Conservation (phyloP, 2,797 vertebrate genomes). For the Anas bernieri region DNA sequence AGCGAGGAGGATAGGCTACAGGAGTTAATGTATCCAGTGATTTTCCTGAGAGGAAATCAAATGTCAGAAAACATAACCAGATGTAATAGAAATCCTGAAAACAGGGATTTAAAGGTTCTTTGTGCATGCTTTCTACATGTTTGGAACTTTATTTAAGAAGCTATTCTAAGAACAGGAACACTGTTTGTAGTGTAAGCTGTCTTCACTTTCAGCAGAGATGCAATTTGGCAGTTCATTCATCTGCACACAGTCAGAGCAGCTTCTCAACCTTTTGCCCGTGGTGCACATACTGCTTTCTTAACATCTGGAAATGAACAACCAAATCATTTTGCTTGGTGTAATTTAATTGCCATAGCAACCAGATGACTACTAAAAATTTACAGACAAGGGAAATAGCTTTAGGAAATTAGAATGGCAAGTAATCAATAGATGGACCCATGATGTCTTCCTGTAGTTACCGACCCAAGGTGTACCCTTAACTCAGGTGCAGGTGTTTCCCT, state of each 20-base stretch:
- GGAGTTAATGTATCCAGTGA: background rate
- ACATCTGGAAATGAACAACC: background rate
- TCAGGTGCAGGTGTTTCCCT: background rate
- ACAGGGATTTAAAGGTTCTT: background rate
- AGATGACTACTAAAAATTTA: background rate
- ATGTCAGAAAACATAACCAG: background rate
- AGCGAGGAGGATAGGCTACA: background rate
- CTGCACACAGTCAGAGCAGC: background rate
- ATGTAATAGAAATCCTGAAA: background rate
- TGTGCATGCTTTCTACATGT: background rate
- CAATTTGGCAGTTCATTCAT: background rate
- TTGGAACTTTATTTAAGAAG: background rate
- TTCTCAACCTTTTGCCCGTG: background rate
- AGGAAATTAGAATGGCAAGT: background rate
- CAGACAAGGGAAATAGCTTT: background rate
- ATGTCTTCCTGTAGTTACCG: background rate
- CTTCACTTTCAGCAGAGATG: background rate
- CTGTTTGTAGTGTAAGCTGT: background rate
- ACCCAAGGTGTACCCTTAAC: background rate
- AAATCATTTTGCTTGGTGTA: background rate
- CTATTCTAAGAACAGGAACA: background rate
- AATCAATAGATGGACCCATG: background rate
- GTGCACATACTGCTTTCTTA: background rate
- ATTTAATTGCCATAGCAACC: background rate
- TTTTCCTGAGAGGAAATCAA: background rate